phyloP scores from a whole-genome alignment of 2,888 invertebrate genomes.

The Apodemia mormo region DNA sequence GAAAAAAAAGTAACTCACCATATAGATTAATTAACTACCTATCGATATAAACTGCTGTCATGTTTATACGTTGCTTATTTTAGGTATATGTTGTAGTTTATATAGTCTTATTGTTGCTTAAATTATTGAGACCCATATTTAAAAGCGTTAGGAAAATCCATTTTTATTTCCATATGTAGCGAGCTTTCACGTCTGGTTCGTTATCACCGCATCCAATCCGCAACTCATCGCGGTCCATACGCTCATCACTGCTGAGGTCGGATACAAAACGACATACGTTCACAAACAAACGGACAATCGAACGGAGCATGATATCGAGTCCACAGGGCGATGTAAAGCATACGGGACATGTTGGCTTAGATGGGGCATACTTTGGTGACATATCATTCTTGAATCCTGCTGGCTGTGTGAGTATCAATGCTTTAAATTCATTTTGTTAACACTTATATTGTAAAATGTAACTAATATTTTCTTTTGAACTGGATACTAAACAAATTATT shows the following conservation, averaged over 20 bases:
- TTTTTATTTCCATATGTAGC: slow-evolving; percentile 22
- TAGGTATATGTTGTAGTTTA: background rate
- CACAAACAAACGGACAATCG: slow-evolving; percentile 85
- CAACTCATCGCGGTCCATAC: slow-evolving; percentile 57
- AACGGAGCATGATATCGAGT: slow-evolving; percentile 96
- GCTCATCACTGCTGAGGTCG: slow-evolving; percentile 68
- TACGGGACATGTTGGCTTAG: slow-evolving; percentile 96
- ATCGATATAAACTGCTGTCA: no score
- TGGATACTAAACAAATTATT: background rate
- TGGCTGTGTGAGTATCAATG: slow-evolving; percentile 59
- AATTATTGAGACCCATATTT: background rate
- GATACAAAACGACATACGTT: slow-evolving; percentile 76
- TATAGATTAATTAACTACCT: no score
- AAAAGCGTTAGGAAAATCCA: slow-evolving; percentile 4
- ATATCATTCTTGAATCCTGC: slow-evolving; percentile 83
- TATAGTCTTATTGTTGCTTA: background rate
- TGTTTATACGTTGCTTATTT: background rate
- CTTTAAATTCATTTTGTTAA: slow-evolving; percentile 9
- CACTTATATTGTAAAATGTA: background rate
- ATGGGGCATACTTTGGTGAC: slow-evolving; percentile 98
- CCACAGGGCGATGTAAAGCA: slow-evolving; percentile 99
- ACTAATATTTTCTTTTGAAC: background rate
- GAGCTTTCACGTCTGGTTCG: slow-evolving; percentile 39
- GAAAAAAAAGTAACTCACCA: no score
- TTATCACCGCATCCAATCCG: slow-evolving; percentile 61